These are phyloP conservation scores for Epistrophe eligans DNA, from an alignment of 2,888 invertebrate species.

Conservation along the genomic window DNA sequence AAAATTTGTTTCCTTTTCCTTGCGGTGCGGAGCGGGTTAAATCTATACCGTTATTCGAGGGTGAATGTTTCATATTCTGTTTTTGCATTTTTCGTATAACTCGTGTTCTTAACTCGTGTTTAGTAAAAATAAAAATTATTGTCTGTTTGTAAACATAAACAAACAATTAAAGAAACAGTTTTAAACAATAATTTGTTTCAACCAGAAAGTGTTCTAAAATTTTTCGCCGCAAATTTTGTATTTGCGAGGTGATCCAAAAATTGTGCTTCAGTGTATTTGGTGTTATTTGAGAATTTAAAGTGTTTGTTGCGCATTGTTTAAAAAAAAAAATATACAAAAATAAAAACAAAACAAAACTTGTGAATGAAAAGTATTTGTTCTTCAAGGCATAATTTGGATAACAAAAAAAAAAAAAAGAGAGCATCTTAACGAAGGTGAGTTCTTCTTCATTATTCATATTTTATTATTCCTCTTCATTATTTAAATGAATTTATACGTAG, in stretches of 20 bases:
- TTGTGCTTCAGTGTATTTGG: not conserved
- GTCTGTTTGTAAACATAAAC: slow-evolving; percentile 19
- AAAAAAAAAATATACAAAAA: not conserved
- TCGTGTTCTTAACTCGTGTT: not conserved
- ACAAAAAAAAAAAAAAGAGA: not conserved
- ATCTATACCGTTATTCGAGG: not conserved
- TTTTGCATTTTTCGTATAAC: not conserved
- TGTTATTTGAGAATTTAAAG: not conserved
- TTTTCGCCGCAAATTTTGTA: not conserved
- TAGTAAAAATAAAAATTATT: not conserved
- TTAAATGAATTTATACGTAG: not conserved
- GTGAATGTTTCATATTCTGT: not conserved
- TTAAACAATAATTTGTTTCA: slow-evolving; percentile 22
- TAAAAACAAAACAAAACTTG: not conserved
- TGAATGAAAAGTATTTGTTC: slow-evolving; percentile 15
- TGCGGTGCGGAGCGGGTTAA: not conserved
- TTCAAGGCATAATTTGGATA: slow-evolving; percentile 24
- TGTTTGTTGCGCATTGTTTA: not conserved
- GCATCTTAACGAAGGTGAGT: not conserved
- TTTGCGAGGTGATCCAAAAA: not conserved
- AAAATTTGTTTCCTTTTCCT: slow-evolving; percentile 13
- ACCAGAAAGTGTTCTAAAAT: not conserved
- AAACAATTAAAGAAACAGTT: slow-evolving; percentile 22
- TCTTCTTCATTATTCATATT: not conserved
- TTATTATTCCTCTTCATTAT: not conserved